These are phyloP conservation scores for Anthopleura sola DNA, from an alignment of 64 coral and sea anemone species.

Conservation along the genomic window DNA sequence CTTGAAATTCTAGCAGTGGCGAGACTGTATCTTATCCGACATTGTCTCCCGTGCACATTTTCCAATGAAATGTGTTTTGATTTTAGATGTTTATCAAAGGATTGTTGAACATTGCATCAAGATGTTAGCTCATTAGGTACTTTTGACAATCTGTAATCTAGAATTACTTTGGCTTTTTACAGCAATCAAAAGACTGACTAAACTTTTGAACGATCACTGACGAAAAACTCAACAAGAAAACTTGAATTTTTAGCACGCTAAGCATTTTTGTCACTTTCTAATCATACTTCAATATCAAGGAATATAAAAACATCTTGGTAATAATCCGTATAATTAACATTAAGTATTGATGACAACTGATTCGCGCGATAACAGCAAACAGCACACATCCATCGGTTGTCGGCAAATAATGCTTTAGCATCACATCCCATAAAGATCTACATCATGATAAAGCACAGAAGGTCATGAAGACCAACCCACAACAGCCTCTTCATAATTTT, in stretches of 20 bases:
- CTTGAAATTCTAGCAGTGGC: not conserved
- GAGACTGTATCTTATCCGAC: not conserved
- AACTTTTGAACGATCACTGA: not conserved
- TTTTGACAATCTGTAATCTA: not conserved
- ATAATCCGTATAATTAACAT: not conserved
- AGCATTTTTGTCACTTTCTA: not conserved
- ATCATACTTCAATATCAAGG: not conserved
- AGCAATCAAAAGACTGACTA: not conserved
- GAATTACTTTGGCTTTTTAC: not conserved
- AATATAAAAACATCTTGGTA: not conserved
- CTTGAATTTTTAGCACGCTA: not conserved
- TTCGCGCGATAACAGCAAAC: not conserved
- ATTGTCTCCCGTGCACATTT: not conserved
- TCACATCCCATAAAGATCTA: not conserved
- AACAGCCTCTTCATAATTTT: not conserved
- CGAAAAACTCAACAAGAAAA: not conserved
- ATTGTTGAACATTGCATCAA: not conserved
- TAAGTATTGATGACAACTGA: not conserved
- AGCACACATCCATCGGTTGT: not conserved
- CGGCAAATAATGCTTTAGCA: not conserved
- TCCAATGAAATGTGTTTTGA: not conserved
- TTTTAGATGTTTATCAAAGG: slow-evolving; percentile 2
- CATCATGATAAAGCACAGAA: not conserved
- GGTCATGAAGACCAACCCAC: not conserved
- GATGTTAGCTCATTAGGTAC: not conserved